Conservation (phyloP, 2,797 vertebrate species). For the Lindbergichthys nudifrons region DNA sequence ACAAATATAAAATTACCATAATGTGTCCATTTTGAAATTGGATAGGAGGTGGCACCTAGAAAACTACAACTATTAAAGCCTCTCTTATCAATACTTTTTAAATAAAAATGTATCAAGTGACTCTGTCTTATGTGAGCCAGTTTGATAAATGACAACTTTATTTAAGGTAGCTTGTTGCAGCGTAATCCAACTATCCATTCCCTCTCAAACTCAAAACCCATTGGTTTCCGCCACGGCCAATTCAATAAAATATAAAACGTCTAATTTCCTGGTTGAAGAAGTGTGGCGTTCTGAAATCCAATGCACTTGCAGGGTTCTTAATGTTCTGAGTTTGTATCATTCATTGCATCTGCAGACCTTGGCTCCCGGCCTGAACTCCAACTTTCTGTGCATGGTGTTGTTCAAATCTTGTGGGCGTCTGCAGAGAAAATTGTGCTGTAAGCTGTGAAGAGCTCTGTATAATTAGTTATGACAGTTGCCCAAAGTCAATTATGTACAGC, state of each 20-base stretch:
- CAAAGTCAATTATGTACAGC: conserved; percentile 34
- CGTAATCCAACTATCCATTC: neutral
- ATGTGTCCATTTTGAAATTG: too few species aligned
- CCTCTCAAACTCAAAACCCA: too few species aligned
- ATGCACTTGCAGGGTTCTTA: too few species aligned
- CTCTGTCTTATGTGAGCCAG: too few species aligned
- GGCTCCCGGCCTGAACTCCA: conserved; percentile 13
- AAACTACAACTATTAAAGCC: neutral
- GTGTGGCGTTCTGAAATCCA: too few species aligned
- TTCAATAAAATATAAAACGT: too few species aligned
- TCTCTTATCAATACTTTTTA: neutral
- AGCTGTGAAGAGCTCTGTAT: conserved; percentile 9
- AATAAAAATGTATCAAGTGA: neutral
- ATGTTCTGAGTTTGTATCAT: neutral
- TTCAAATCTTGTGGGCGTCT: conserved; percentile 14
- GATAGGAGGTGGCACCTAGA: too few species aligned
- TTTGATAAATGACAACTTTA: too few species aligned
- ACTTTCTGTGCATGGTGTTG: conserved; percentile 26
- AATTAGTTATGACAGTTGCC: conserved; percentile 33
- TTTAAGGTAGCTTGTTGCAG: neutral
- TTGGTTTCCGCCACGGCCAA: too few species aligned
- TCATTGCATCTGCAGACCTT: conserved; percentile 17
- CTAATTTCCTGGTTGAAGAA: too few species aligned
- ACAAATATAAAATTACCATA: too few species aligned
- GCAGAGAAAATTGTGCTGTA: conserved; percentile 17